These are phyloP conservation scores for Cerastis rubricosa DNA, from an alignment of 2,888 invertebrate genomes.

Conservation along the genomic window DNA sequence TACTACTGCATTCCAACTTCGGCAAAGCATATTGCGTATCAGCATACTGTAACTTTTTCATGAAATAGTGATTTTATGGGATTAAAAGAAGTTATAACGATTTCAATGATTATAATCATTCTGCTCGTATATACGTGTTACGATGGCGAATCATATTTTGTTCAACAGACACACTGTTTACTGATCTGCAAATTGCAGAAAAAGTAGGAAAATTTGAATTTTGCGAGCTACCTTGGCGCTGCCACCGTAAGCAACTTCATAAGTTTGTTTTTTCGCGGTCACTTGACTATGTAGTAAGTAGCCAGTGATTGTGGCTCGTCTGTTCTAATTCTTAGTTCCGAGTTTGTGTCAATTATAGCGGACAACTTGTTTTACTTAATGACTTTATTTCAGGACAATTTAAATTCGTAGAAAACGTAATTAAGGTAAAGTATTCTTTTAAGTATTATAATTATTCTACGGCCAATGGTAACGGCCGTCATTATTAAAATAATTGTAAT, in stretches of 20 bases:
- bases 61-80: not conserved
- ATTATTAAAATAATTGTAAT: not conserved
- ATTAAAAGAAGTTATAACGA: not conserved
- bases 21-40: not conserved
- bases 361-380: slow-evolving; percentile 32
- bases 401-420: slow-evolving; percentile 3
- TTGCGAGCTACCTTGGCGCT: not conserved
- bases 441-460: not conserved
- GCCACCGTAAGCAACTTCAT: not conserved
- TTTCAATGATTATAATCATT: too few species aligned
- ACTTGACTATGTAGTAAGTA: not conserved
- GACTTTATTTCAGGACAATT: slow-evolving; percentile 35
- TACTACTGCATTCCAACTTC: slow-evolving; percentile 36
- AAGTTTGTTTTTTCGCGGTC: not conserved
- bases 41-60: not conserved
- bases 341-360: slow-evolving; percentile 33
- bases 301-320: slow-evolving; percentile 17
- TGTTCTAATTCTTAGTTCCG: not conserved
- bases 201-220: not conserved
- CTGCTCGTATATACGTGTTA: not conserved
- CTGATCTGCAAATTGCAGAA: not conserved
- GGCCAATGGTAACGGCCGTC: not conserved
- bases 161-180: not conserved
- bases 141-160: not conserved
- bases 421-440: not conserved